These are phyloP conservation scores for Crambe crambe DNA, from an alignment of 37 sponge, comb jelly and placozoan genomes.

Conservation along the genomic window DNA sequence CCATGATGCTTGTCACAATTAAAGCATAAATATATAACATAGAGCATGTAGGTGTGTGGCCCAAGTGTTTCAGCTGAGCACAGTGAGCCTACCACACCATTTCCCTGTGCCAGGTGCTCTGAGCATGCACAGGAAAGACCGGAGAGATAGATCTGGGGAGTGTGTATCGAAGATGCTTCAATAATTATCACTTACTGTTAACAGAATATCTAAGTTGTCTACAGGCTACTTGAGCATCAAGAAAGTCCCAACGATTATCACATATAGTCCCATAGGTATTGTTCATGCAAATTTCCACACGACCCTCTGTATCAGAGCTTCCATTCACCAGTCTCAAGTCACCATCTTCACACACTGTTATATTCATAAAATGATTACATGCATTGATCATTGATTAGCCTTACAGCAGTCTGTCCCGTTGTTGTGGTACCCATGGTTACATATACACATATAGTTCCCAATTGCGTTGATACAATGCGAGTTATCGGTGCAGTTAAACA, in stretches of 20 bases:
- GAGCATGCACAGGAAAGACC: no score
- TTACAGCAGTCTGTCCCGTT: conserved; percentile 13
- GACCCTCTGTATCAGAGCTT: not conserved
- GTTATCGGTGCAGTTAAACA: conserved; percentile 4
- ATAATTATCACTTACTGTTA: conserved; percentile 10
- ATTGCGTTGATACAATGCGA: conserved; percentile 16
- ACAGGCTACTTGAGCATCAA: conserved; percentile 8
- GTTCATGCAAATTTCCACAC: conserved; percentile 13
- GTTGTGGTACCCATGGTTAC: conserved; percentile 26
- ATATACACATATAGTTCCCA: conserved; percentile 38
- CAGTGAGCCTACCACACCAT: no score
- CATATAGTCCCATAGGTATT: conserved; percentile 1
- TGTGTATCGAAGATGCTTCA: no score
- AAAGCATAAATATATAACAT: no score
- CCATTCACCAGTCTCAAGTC: not conserved
- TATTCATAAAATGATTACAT: no score
- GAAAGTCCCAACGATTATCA: not conserved
- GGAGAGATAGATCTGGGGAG: no score
- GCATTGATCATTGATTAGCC: no score
- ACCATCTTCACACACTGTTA: not conserved
- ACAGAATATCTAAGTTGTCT: conserved; percentile 6
- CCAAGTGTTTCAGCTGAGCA: no score
- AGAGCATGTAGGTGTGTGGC: no score
- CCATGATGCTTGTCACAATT: no score
- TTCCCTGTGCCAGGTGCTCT: no score